phyloP scores from a whole-genome alignment of 2,113 vertebrate species.

The Ochotona princeps region DNA sequence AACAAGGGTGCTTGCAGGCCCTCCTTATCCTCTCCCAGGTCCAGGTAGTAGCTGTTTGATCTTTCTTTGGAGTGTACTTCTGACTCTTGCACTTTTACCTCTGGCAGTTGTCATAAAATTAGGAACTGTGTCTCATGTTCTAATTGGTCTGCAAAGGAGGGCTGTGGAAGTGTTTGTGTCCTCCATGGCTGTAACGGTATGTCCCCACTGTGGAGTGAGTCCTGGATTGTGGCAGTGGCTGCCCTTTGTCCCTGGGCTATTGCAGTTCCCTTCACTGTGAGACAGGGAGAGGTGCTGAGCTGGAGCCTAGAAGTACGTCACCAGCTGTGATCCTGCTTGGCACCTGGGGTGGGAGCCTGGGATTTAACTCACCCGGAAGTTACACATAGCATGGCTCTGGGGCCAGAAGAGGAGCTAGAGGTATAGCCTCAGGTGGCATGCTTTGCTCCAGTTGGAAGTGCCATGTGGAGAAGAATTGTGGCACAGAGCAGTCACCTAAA shows the following conservation, averaged over 20 bases:
- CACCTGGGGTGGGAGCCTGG: neutral
- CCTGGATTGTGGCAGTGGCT: neutral
- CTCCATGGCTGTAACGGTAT: neutral
- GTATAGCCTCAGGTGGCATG: neutral
- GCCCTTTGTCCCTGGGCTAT: neutral
- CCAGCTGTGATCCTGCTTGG: neutral
- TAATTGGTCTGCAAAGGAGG: neutral
- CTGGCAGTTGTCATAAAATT: neutral
- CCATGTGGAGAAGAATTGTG: neutral
- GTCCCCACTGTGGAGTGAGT: neutral
- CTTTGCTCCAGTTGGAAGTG: neutral
- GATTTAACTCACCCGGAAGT: neutral
- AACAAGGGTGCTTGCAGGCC: neutral
- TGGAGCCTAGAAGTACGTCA: neutral
- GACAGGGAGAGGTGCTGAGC: neutral
- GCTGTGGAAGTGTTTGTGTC: neutral
- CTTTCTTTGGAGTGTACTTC: conserved; percentile 14
- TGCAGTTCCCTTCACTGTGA: neutral
- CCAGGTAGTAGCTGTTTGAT: neutral
- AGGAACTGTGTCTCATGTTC: neutral
- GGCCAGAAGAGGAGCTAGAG: neutral
- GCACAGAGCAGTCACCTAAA: neutral
- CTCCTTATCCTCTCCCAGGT: neutral
- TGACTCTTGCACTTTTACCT: neutral
- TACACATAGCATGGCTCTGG: neutral